phyloP scores from a whole-genome alignment of 2,888 invertebrate species.

The Drosophila suboccidentalis region DNA sequence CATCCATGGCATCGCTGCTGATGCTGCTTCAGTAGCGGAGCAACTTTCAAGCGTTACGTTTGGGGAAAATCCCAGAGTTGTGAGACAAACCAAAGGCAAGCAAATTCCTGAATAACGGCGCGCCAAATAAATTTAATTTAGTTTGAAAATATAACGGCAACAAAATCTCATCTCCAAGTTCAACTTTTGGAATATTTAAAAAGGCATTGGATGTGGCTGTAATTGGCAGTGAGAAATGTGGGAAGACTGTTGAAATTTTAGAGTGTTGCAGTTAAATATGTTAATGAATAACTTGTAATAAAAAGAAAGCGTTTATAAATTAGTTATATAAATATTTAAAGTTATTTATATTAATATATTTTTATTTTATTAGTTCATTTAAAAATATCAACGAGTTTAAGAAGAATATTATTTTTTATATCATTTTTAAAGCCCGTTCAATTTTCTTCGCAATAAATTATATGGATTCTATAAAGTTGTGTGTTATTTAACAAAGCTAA shows the following conservation, averaged over 20 bases:
- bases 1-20: conserved; percentile 36
- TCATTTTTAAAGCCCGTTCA: too few species aligned
- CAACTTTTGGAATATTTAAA: background rate
- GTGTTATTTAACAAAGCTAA: background rate
- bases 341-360: background rate
- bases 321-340: background rate
- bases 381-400: too few species aligned
- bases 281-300: background rate
- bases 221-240: background rate
- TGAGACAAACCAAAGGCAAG: conserved; percentile 8
- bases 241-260: background rate
- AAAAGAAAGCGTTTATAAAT: background rate
- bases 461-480: background rate
- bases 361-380: too few species aligned
- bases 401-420: too few species aligned
- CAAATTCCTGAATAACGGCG: conserved; percentile 12
- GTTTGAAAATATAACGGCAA: conserved; percentile 26
- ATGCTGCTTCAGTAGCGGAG: conserved; percentile 76
- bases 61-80: conserved; percentile 21
- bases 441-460: background rate
- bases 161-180: background rate
- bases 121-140: conserved; percentile 45
- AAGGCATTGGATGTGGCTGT: background rate
- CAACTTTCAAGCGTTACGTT: conserved; percentile 75
- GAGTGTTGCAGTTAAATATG: background rate